These are phyloP conservation scores for Micronycteris hirsuta DNA, from an alignment of 2,113 vertebrate species.

Conservation along the genomic window DNA sequence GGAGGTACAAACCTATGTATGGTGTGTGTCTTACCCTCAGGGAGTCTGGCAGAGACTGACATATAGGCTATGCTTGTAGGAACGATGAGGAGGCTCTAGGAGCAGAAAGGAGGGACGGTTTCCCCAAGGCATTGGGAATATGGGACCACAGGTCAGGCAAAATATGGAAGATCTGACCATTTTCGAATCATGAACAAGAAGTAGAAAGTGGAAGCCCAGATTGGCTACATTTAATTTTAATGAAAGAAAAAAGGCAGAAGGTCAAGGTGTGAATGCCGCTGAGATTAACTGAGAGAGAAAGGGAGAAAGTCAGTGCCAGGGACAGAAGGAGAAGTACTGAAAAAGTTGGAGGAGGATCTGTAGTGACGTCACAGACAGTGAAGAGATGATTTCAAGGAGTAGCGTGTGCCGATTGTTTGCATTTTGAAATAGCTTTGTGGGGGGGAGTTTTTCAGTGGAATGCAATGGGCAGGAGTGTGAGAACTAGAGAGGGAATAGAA, in stretches of 20 bases:
- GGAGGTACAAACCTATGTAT: background rate
- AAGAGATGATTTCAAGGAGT: background rate
- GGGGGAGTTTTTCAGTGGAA: background rate
- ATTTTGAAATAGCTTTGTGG: background rate
- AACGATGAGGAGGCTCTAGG: background rate
- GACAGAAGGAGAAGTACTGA: background rate
- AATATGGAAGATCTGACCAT: background rate
- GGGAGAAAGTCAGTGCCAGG: background rate
- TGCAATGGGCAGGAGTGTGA: background rate
- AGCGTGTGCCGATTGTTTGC: background rate
- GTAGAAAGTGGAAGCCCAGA: background rate
- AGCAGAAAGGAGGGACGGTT: background rate
- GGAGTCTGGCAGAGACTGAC: background rate
- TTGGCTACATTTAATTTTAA: background rate
- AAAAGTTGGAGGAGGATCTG: background rate
- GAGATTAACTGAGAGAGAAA: background rate
- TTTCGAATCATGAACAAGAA: background rate
- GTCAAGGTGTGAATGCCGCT: background rate
- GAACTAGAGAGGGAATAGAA: background rate
- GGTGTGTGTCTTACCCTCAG: background rate
- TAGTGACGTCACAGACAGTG: background rate
- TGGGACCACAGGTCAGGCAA: background rate
- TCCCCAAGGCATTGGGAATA: background rate
- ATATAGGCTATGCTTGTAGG: background rate
- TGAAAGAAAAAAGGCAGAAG: background rate